Base-by-base conservation (phyloP, 1,140 invertebrate genomes). In the Diachasma alloeum region DNA sequence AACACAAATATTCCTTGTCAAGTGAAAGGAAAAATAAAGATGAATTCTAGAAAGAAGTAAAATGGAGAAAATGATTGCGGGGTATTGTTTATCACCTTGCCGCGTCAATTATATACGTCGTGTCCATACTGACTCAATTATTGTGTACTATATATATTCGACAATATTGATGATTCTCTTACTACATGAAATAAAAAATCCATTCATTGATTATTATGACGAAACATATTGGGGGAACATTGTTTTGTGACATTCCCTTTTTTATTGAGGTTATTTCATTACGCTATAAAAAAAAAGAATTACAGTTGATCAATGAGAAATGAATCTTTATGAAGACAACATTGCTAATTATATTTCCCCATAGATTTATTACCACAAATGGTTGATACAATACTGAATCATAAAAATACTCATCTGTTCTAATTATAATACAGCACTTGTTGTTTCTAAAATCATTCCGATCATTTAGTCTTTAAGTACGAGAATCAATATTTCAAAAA, bases 141-240 rank as follows among this genome's bases (percentile, higher is more conserved):
- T 85, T 86, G 86, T 88, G 84, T 87, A 88, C 86, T 87, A 88
- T 87, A 31, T 31, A 87, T 89, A 89, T 87, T 82, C 83, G 86
- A 89, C 86, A 89, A 88, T 89, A 89, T 88, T 88, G 85, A 89
- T 89, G 87, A 89, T 88, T 88, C 86, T 88, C 87, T 88, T 87
- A 86, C 87, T 88, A 88, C 84, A 85, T 82, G 78, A 77, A 68
- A 68, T 17, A 17, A 5, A 3, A 15, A 17, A 13, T n/a, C 39
- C 11, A n/a, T 63, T 63, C 59, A 63, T 26, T 63, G 8, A 56
- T 9, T 56, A 56, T 56, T 56, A 19, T 42, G 39, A 42, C 9
- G 3, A 42, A 42, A 13, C 10, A 42, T 31, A 31, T 31, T 46
- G 1, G 44, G 4, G 9, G 2, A 46, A 5, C n/a, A 46, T 4